Evolutionary conservation across 2,888 invertebrate species (phyloP), one percentile per base, ranked within the genome.

Genomic region (Steinernema carpocapsae): DNA sequence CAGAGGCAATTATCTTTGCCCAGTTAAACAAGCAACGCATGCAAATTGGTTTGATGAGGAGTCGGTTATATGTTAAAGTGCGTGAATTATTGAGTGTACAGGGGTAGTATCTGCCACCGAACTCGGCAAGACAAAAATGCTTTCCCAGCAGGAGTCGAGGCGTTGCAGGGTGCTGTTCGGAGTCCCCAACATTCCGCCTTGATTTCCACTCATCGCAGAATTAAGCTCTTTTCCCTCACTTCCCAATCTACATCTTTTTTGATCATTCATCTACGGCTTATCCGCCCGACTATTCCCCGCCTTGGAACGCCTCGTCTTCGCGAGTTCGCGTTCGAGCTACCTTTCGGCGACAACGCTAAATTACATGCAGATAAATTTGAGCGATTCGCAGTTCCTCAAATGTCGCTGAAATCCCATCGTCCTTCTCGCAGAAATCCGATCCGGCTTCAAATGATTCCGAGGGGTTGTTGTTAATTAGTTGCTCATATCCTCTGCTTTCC

Each of bases 261-360:
- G 64, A 64, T 64, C 64, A 64, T 64, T 64, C 64, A 64, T 64
- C 64, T 64, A 4, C 19, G 29, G 37, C 64, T 64, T 29, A 64
- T 64, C 64, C 29, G 64, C 64, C n/a, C 37, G 29, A 64, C 64
- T 64, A 26, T 29, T 19, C 14, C 32, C 64, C 37, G 64, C 19
- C 29, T 4, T 26, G 32, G 17, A 37, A 32, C 64, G 17, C 26
- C 32, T 14, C 37, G 29, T 29, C 19, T 64, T 26, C 17, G 29
- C 64, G 17, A 32, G 64, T 48, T 48, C 48, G 17, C 32, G 29
- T 32, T 26, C 37, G 1, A 22, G 37, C 64, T 64, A 64, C 64
- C 64, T 64, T 64, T 29, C 64, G 29, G 64, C 64, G 37, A 6
- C 64, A 10, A 29, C 64, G 64, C 64, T 64, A 29, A 64, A 32